Evolutionary conservation across 2,113 vertebrate species (phyloP).

Genomic region (Cebus imitator): DNA sequence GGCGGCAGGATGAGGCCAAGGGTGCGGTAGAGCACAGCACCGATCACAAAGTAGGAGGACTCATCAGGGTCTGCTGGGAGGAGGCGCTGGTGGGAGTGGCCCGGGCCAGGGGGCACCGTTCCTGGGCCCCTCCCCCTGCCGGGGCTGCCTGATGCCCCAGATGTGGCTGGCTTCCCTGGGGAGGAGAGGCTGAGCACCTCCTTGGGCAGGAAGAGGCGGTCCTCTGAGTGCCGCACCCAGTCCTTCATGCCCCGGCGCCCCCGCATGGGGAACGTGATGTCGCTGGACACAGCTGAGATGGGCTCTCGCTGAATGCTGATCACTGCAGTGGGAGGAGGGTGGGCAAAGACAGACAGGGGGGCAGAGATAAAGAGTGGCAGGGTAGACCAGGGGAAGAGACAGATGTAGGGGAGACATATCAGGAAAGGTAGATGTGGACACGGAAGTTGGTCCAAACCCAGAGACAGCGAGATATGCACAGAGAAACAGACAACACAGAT

Average conservation of each 20-base stretch:
- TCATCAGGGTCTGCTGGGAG: constrained; percentile 87
- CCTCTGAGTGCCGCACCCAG: constrained; percentile 96
- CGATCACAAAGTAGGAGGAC: constrained; percentile 95
- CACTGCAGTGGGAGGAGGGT: constrained; percentile 82
- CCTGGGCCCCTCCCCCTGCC: constrained; percentile 50
- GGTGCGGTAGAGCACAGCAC: constrained; percentile 95
- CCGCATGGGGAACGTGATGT: constrained; percentile 98
- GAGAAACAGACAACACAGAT: not conserved
- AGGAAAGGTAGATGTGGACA: not conserved
- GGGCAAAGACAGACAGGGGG: not conserved
- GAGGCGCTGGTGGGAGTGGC: constrained; percentile 61
- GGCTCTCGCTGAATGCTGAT: constrained; percentile 98
- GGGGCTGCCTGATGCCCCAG: not conserved
- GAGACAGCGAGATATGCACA: not conserved
- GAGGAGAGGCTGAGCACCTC: constrained; percentile 93
- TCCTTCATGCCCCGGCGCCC: constrained; percentile 98
- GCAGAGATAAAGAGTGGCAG: not conserved
- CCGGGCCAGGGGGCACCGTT: constrained; percentile 24
- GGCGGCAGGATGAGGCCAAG: constrained; percentile 94
- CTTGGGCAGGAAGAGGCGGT: constrained; percentile 98
- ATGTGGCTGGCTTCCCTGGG: constrained; percentile 83
- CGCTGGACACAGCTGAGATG: constrained; percentile 96
- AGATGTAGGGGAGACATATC: not conserved
- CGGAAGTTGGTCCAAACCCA: not conserved
- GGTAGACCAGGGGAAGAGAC: not conserved